Evolutionary conservation across 1,140 invertebrate genomes (phyloP).

Genomic region (Scylla paramamosain): DNA sequence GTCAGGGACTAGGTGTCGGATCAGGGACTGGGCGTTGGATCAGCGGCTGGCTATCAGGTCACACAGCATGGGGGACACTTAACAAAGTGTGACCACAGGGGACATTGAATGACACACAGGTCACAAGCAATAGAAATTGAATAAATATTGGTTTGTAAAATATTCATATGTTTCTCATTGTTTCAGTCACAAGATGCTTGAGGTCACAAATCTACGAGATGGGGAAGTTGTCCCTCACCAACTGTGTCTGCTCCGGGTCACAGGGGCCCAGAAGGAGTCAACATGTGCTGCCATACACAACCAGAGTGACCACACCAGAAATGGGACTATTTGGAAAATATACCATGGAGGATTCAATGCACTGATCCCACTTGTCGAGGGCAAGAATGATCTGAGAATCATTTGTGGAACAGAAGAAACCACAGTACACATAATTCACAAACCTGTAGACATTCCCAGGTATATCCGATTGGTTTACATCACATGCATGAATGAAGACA

Average conservation of each 20-base stretch:
- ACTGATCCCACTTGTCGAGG: constrained; percentile 62
- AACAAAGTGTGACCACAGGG: no score
- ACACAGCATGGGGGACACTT: no score
- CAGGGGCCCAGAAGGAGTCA: constrained; percentile 58
- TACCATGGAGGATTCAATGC: constrained; percentile 69
- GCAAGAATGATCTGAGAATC: constrained; percentile 67
- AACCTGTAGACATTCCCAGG: constrained; percentile 71
- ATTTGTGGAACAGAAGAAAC: constrained; percentile 71
- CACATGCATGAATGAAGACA: constrained; percentile 84
- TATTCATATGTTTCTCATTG: not conserved
- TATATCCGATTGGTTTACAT: constrained; percentile 82
- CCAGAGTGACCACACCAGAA: constrained; percentile 69
- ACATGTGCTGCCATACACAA: constrained; percentile 72
- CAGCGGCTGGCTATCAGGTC: no score
- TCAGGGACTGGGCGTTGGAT: no score
- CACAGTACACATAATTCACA: constrained; percentile 63
- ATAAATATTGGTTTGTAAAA: no score
- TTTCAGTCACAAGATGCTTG: constrained; percentile 68
- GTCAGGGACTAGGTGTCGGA: no score
- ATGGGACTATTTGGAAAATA: constrained; percentile 69
- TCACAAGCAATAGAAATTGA: no score
- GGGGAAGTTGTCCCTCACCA: constrained; percentile 62
- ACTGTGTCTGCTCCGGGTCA: constrained; percentile 59
- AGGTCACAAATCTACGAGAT: constrained; percentile 59
- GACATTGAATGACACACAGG: no score